These are phyloP conservation scores for Plebejus melissa DNA, from an alignment of 2,888 invertebrate genomes.

Conservation along the genomic window DNA sequence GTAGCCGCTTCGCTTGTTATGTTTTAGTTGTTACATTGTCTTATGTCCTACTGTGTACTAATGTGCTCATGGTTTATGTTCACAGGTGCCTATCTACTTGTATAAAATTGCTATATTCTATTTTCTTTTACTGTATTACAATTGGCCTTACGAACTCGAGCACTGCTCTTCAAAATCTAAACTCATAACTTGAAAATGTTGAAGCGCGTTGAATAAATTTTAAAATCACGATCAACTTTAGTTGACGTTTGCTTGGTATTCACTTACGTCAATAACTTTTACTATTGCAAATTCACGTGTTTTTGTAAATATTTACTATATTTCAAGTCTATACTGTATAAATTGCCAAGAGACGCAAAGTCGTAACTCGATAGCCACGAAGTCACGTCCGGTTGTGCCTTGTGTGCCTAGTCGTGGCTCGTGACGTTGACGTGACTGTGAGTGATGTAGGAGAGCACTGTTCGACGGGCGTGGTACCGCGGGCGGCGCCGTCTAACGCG, in stretches of 20 bases:
- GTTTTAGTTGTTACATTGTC: conserved; percentile 32
- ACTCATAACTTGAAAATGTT: conserved; percentile 28
- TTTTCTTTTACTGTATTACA: conserved; percentile 39
- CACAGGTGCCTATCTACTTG: conserved; percentile 62
- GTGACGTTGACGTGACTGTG: neutral
- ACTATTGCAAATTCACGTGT: neutral
- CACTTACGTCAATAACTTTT: neutral
- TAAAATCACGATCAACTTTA: neutral
- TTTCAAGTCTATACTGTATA: neutral
- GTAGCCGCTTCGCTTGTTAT: conserved; percentile 34
- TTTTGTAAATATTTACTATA: neutral
- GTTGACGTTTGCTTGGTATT: neutral
- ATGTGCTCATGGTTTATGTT: conserved; percentile 52
- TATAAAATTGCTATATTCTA: conserved; percentile 55
- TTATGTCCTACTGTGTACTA: conserved; percentile 40
- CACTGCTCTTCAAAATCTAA: conserved; percentile 62
- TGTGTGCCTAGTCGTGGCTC: neutral
- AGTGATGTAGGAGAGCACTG: conserved; percentile 50
- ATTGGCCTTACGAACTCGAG: conserved; percentile 65
- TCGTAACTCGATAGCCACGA: neutral
- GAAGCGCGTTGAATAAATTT: neutral
- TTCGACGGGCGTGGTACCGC: conserved; percentile 58
- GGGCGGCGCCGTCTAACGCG: conserved; percentile 75
- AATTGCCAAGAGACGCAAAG: neutral
- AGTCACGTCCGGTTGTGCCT: neutral